Evolutionary conservation across 1,140 invertebrate genomes (phyloP).

Genomic region (Drosophila ananassae): DNA sequence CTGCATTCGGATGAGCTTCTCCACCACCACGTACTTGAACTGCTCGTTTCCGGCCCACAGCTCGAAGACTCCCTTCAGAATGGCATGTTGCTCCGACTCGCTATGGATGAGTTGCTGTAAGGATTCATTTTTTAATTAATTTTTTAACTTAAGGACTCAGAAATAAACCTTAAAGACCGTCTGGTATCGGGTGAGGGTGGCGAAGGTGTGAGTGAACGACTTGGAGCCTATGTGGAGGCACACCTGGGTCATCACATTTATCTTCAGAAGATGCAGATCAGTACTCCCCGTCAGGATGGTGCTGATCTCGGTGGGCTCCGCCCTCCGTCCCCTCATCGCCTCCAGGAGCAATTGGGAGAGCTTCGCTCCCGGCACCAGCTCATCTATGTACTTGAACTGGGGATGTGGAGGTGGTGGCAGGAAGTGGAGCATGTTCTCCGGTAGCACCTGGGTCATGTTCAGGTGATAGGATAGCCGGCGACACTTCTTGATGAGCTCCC

Average conservation of each 20-base stretch:
- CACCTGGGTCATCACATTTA: conserved; percentile 52
- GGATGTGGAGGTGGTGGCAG: conserved; percentile 88
- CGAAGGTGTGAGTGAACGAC: conserved; percentile 52
- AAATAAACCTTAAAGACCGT: conserved; percentile 44
- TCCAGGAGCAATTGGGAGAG: conserved; percentile 41
- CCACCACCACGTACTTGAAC: conserved; percentile 19
- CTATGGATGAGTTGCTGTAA: background rate
- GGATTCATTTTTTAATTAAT: background rate
- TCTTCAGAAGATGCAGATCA: conserved; percentile 11
- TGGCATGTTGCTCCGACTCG: conserved; percentile 13
- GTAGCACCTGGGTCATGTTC: conserved; percentile 93
- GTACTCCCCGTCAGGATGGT: background rate
- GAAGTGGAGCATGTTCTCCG: conserved; percentile 92
- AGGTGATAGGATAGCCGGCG: conserved; percentile 97
- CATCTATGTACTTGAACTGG: conserved; percentile 91
- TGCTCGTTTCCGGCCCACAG: conserved; percentile 52
- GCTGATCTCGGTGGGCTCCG: background rate
- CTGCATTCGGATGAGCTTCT: conserved; percentile 35
- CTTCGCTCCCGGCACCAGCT: conserved; percentile 67
- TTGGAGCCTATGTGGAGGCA: conserved; percentile 54
- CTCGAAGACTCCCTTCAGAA: conserved; percentile 43
- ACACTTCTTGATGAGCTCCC: conserved; percentile 88
- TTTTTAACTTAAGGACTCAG: background rate
- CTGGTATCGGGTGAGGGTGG: conserved; percentile 26
- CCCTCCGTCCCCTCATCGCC: conserved; percentile 16